These are phyloP conservation scores for Luscinia luscinia DNA, from an alignment of 2,797 vertebrate species.

Conservation along the genomic window DNA sequence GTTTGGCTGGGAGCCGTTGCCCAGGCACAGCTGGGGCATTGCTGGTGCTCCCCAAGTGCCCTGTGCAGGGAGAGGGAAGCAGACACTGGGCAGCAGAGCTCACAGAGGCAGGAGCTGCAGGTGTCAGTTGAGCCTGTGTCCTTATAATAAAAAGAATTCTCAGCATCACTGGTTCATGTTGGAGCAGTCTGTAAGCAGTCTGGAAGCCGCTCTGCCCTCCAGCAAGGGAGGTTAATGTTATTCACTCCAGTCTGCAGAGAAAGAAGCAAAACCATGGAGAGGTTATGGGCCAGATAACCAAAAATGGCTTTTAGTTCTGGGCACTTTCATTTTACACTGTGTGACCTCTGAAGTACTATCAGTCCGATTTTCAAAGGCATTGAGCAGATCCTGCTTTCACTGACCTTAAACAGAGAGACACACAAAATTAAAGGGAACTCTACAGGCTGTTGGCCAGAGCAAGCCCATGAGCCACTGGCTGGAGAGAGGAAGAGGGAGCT, in stretches of 20 bases:
- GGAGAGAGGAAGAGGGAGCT: neutral
- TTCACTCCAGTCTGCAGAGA: constrained; percentile 2
- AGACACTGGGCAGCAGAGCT: rapidly evolving
- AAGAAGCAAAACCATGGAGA: neutral
- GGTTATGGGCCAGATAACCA: constrained; percentile 50
- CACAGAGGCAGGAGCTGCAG: neutral
- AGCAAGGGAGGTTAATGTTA: constrained; percentile 33
- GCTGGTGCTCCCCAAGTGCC: neutral
- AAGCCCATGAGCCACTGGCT: rapidly evolving
- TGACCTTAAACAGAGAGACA: neutral
- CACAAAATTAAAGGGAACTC: constrained; percentile 3
- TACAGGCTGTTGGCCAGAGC: neutral
- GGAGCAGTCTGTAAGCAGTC: neutral
- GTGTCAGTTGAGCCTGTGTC: neutral
- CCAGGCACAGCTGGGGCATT: rapidly evolving
- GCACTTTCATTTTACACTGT: constrained; percentile 19
- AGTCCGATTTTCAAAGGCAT: constrained; percentile 25
- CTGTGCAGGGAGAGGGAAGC: rapidly evolving
- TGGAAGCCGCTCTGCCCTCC: constrained; percentile 22
- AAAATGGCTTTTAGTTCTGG: constrained; percentile 52
- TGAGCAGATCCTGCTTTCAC: neutral
- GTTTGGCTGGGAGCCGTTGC: neutral
- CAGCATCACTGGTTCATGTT: neutral
- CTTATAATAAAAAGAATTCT: neutral
- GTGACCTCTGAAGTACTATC: constrained; percentile 7